Percentiles rank a stretch among this genome's conserved stretches.
phyloP scores from a whole-genome alignment of 1,140 invertebrate genomes.

The Cyclina sinensis region DNA sequence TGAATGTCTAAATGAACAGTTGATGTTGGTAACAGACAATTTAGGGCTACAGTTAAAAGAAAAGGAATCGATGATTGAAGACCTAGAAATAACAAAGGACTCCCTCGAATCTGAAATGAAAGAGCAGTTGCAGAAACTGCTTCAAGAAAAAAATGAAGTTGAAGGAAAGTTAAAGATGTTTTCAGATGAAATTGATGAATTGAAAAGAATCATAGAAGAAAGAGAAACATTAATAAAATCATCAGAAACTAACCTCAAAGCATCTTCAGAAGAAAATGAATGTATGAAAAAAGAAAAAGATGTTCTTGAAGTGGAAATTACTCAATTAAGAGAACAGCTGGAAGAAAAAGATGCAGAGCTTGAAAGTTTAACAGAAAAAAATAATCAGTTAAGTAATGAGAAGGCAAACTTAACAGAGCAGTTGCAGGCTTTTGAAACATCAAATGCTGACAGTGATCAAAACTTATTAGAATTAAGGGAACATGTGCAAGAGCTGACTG shows the following conservation, averaged over 20 bases:
- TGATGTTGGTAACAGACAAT: neutral
- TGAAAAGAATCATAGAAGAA: neutral
- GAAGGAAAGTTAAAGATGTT: neutral
- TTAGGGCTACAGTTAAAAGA: neutral
- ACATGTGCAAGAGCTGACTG: neutral
- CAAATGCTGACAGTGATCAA: constrained; percentile 23
- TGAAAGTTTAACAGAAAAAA: neutral
- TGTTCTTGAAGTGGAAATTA: constrained; percentile 1
- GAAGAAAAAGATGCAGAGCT: constrained; percentile 22
- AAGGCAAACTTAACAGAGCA: neutral
- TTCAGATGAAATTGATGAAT: neutral
- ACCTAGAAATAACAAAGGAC: neutral
- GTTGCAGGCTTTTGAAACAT: neutral
- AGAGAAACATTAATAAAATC: constrained; percentile 1
- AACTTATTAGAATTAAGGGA: neutral
- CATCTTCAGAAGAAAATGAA: neutral
- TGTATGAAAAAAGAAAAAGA: constrained; percentile 6
- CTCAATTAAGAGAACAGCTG: neutral
- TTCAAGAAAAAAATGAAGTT: neutral
- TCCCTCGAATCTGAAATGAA: constrained; percentile 2
- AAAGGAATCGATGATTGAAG: constrained; percentile 5
- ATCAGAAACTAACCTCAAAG: constrained; percentile 3
- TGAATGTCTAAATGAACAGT: neutral
- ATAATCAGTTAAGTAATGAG: constrained; percentile 20
- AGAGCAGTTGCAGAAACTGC: neutral